phyloP scores from a whole-genome alignment of 2,113 vertebrate genomes.

The Leptobrachium ailaonicum region DNA sequence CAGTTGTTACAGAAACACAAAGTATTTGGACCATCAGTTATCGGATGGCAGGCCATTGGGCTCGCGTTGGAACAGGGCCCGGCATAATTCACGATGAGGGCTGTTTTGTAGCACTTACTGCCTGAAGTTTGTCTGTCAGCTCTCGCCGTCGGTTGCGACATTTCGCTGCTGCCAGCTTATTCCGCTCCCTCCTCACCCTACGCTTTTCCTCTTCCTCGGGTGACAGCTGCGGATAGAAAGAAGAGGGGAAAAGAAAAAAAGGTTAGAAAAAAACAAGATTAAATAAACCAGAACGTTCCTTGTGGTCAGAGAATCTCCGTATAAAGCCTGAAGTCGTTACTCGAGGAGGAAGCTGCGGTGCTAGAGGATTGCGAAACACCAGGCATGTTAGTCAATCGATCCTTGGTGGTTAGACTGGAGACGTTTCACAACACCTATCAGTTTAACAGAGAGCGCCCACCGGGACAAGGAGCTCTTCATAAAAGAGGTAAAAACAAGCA shows the following conservation, averaged over 20 bases:
- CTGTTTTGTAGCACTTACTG: constrained; percentile 71
- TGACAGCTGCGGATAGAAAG: constrained; percentile 74
- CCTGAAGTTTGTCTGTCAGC: constrained; percentile 96
- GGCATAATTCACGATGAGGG: too few relatives aligned
- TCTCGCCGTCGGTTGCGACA: constrained; percentile 95
- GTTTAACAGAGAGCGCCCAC: too few relatives aligned
- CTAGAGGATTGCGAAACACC: constrained; percentile 22
- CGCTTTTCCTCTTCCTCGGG: constrained; percentile 97
- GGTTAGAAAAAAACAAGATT: constrained; percentile 49
- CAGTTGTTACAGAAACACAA: too few relatives aligned
- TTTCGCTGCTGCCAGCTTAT: constrained; percentile 96
- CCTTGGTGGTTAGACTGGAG: constrained; percentile 36
- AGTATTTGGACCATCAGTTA: too few relatives aligned
- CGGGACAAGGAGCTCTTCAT: too few relatives aligned
- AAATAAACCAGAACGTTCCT: constrained; percentile 41
- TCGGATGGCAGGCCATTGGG: too few relatives aligned
- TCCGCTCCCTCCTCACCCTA: constrained; percentile 93
- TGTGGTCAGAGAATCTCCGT: not conserved
- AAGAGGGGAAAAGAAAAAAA: constrained; percentile 39
- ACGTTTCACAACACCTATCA: constrained; percentile 43
- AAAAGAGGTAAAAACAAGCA: too few relatives aligned
- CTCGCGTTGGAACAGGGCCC: too few relatives aligned
- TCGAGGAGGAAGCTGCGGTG: constrained; percentile 49
- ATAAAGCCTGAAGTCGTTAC: constrained; percentile 23
- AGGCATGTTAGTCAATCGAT: not conserved